Percentiles rank a stretch among this genome's conserved stretches.
These are phyloP conservation scores for Chloroclystis v-ata DNA, from an alignment of 2,888 invertebrate genomes.

Conservation along the genomic window DNA sequence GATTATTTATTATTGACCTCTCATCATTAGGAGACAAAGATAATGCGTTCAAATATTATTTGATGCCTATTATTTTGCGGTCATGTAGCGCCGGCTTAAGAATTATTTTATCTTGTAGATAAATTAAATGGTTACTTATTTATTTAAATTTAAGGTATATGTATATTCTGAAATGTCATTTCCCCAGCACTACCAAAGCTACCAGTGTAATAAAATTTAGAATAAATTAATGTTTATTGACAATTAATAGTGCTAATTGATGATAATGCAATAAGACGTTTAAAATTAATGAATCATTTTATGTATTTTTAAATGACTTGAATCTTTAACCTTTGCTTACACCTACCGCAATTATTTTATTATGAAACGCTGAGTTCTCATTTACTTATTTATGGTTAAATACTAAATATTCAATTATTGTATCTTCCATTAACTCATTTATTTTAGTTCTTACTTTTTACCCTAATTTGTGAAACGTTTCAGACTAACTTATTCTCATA, in stretches of 20 bases:
- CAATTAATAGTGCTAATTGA: conserved; percentile 1
- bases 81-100: conserved; percentile 4
- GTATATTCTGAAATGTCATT: conserved; percentile 17
- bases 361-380: too few relatives aligned
- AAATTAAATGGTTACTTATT: too few relatives aligned
- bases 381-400: too few relatives aligned
- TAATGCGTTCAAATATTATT: conserved; percentile 5
- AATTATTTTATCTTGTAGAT: not conserved
- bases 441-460: too few relatives aligned
- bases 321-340: not conserved
- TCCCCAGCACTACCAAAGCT: conserved; percentile 9
- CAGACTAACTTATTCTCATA: too few relatives aligned
- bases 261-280: not conserved
- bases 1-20: conserved; percentile 23
- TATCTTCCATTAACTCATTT: too few relatives aligned
- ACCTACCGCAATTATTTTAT: too few relatives aligned
- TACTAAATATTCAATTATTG: too few relatives aligned
- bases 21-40: conserved; percentile 16
- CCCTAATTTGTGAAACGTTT: too few relatives aligned
- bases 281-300: not conserved
- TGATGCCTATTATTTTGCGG: conserved; percentile 9
- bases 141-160: conserved; percentile 5
- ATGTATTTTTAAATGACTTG: not conserved
- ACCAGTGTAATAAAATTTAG: not conserved
- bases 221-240: conserved; percentile 6